A percentile compares a stretch with the other conserved stretches of the same genome.
Evolutionary conservation across 1,140 invertebrate species (phyloP).

Genomic region (Uloborus diversus): DNA sequence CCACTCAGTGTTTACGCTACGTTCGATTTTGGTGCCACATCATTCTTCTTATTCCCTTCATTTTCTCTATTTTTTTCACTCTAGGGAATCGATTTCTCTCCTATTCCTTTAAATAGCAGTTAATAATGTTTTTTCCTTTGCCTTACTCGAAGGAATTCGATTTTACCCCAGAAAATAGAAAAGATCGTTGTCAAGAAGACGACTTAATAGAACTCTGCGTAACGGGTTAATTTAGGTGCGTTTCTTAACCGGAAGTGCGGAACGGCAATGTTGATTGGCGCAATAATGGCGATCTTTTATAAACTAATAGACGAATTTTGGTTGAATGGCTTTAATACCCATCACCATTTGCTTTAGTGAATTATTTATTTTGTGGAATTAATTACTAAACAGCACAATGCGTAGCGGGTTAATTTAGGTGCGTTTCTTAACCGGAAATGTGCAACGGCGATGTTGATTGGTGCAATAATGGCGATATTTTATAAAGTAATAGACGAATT

Average conservation of each 20-base stretch:
- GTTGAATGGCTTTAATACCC: too few species aligned
- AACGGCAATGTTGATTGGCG: too few species aligned
- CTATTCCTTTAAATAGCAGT: slow-evolving; percentile 56
- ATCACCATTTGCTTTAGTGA: too few species aligned
- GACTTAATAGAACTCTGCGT: slow-evolving; percentile 44
- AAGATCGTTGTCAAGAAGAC: not conserved
- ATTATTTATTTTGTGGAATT: too few species aligned
- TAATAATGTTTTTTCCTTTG: slow-evolving; percentile 50
- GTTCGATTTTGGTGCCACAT: slow-evolving; percentile 50
- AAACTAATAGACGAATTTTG: too few species aligned
- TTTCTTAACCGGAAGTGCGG: too few species aligned
- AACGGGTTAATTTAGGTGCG: slow-evolving; percentile 48
- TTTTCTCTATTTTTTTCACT: not conserved
- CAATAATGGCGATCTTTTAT: too few species aligned
- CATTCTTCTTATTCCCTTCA: slow-evolving; percentile 20
- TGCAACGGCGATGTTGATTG: too few species aligned
- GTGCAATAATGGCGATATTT: too few species aligned
- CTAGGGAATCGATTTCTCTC: slow-evolving; percentile 42
- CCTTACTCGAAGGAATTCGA: slow-evolving; percentile 29
- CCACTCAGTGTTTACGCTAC: slow-evolving; percentile 38
- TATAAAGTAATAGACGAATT: too few species aligned
- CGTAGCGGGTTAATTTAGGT: slow-evolving; percentile 47
- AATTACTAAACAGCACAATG: slow-evolving; percentile 41
- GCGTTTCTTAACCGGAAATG: too few species aligned
- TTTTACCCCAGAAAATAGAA: not conserved